Percentiles rank a stretch among this genome's conserved stretches.
These are phyloP conservation scores for Actinostola sp. DNA, from an alignment of 92 coral and sea anemone species.

Conservation along the genomic window DNA sequence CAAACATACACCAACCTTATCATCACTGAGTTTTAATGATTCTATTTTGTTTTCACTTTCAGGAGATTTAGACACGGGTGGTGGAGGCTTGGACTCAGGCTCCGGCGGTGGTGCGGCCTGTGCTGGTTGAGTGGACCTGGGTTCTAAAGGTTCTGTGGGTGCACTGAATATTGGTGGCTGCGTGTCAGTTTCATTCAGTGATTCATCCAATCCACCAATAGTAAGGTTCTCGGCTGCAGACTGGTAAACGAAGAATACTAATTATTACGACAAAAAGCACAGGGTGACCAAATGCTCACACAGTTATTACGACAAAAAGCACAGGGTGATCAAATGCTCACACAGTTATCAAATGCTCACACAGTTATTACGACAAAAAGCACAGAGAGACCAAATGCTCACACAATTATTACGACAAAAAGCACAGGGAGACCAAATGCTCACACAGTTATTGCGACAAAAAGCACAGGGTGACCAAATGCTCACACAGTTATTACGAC, in stretches of 20 bases:
- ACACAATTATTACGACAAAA: no score
- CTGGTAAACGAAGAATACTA: slow-evolving; percentile 18
- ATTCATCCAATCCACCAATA: slow-evolving; percentile 33
- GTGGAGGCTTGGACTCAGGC: slow-evolving; percentile 34
- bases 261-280: not conserved
- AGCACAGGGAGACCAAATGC: no score
- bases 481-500: no score
- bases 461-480: no score
- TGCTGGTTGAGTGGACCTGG: slow-evolving; percentile 32
- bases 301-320: no score
- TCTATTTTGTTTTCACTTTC: slow-evolving; percentile 15
- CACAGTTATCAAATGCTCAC: no score
- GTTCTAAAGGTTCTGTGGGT: slow-evolving; percentile 28
- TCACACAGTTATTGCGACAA: no score
- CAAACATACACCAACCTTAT: slow-evolving; percentile 43
- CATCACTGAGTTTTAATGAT: slow-evolving; percentile 31
- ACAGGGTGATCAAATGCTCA: no score
- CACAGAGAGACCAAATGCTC: no score
- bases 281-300: no score
- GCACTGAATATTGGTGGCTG: slow-evolving; percentile 32
- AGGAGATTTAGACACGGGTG: slow-evolving; percentile 22
- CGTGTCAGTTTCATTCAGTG: slow-evolving; percentile 22
- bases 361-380: no score
- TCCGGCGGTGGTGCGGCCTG: slow-evolving; percentile 25
- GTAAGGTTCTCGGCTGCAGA: slow-evolving; percentile 72